Percentiles rank a stretch among this genome's conserved stretches.
phyloP scores from a whole-genome alignment of 2,797 vertebrate species.

The Spinibarbus caldwelli region DNA sequence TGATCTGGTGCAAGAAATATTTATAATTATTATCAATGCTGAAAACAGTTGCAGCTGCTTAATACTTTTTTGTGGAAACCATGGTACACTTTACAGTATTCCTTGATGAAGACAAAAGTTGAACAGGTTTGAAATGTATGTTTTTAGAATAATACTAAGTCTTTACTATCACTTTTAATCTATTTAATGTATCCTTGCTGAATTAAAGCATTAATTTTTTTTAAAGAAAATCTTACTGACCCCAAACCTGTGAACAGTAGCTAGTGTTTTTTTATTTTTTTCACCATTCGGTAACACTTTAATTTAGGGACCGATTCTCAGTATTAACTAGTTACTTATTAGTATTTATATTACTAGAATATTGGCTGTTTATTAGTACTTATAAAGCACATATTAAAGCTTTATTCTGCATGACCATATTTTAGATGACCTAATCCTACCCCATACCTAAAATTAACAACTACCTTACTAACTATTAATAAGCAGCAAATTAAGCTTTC shows the following conservation, averaged over 20 bases:
- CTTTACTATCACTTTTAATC: not conserved
- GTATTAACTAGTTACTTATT: not conserved
- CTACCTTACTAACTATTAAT: not conserved
- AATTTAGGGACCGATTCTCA: too few relatives aligned
- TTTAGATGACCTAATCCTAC: not conserved
- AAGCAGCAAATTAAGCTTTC: not conserved
- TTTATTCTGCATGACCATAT: not conserved
- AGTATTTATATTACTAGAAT: not conserved
- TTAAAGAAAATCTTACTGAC: not conserved
- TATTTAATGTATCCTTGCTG: not conserved
- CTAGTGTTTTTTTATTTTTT: too few relatives aligned
- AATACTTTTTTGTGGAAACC: not conserved
- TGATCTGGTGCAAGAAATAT: too few relatives aligned
- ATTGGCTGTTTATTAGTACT: too few relatives aligned
- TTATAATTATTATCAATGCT: not conserved
- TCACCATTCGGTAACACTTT: too few relatives aligned
- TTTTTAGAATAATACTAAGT: not conserved
- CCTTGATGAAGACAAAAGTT: not conserved
- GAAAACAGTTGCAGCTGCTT: not conserved
- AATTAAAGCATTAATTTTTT: not conserved
- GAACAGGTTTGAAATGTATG: not conserved
- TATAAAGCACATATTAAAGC: not conserved
- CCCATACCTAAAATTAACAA: not conserved
- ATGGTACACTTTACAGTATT: not conserved
- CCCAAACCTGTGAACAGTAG: too few relatives aligned